Base-by-base conservation (phyloP, 2,797 vertebrate species). In the Trachurus trachurus region DNA sequence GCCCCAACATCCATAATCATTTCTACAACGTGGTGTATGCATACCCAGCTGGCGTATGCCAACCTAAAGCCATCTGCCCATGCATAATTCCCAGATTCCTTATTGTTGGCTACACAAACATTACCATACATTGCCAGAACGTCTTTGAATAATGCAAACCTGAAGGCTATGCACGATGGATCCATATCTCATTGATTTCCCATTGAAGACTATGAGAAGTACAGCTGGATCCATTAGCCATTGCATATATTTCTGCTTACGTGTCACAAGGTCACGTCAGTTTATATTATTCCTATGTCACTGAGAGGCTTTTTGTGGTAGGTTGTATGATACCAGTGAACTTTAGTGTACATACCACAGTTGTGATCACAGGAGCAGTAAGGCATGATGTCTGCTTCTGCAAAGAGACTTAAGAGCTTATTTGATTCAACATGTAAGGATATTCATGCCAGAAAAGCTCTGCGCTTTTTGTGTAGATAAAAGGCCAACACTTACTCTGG, bases 181-280 rank as follows among this genome's bases (percentile, higher is more conserved):
- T 85, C 68, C 62, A 80, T 81, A 80, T 21, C 42, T 65, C n/a
- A 91, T 74, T 76, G 77, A 86, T 90, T 92, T 88, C 37, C 62
- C 54, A 76, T 56, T 58, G 40, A 74, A 62, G 49, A 39, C 26
- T 31, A 56, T 71, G 49, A 76, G 47, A 71, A 78, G 47, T 42
- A 63, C 5, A 22, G 53, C 59, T 29, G n/a, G 10, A 49, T 65
- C 37, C 61, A 76, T 84, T 73, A 68, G 21, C 86, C 39, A 60
- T 21, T 16, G 22, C 64, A 71, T 75, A 64, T 74, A 37, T 37
- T 37, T 62, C 63, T 63, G 44, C 63, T 29, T 9, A 15, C 44
- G 26, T 75, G 74, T 72, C 66, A 78, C 19, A 44, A 42, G 37
- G 52, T 79, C 57, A 68, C 15, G 70, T 68, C 12, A 60, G 54